A percentile compares a stretch with the other conserved stretches of the same genome.
These are phyloP conservation scores for Barypeithes pellucidus DNA, from an alignment of 2,888 invertebrate species.

Conservation along the genomic window DNA sequence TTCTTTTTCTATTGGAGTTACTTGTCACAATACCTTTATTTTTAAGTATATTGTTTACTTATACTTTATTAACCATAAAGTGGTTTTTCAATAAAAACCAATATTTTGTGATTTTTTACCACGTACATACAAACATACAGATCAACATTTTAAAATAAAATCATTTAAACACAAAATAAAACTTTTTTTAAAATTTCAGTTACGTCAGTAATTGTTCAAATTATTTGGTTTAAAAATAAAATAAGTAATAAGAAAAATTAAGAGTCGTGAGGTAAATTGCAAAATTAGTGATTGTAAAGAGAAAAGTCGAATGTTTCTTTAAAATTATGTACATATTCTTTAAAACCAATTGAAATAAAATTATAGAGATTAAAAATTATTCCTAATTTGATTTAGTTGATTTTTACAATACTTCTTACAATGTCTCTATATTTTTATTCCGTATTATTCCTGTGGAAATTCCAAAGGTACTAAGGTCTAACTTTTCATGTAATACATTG, in stretches of 20 bases:
- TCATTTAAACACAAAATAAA: constrained; percentile 22
- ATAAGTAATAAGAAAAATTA: constrained; percentile 26
- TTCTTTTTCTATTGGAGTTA: no score
- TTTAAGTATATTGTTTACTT: neutral
- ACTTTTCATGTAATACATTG: no score
- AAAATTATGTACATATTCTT: constrained; percentile 22
- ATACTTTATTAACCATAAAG: neutral
- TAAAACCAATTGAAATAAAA: neutral
- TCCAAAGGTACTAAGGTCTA: no score
- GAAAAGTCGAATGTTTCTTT: neutral
- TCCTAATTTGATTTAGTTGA: neutral
- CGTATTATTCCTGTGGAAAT: neutral
- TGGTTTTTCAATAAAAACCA: constrained; percentile 16
- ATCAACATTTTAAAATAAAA: constrained; percentile 45
- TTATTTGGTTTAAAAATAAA: neutral
- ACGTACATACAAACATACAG: constrained; percentile 52
- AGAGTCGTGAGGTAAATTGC: constrained; percentile 27
- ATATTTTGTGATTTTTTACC: constrained; percentile 45
- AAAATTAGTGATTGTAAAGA: constrained; percentile 24
- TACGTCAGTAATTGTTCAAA: no score
- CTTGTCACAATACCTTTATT: no score
- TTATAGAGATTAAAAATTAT: neutral
- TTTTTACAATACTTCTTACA: neutral
- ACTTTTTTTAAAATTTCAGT: no score
- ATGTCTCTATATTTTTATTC: constrained; percentile 2